phyloP scores from a whole-genome alignment of 1,140 invertebrate genomes.

The Daktulosphaira vitifoliae region DNA sequence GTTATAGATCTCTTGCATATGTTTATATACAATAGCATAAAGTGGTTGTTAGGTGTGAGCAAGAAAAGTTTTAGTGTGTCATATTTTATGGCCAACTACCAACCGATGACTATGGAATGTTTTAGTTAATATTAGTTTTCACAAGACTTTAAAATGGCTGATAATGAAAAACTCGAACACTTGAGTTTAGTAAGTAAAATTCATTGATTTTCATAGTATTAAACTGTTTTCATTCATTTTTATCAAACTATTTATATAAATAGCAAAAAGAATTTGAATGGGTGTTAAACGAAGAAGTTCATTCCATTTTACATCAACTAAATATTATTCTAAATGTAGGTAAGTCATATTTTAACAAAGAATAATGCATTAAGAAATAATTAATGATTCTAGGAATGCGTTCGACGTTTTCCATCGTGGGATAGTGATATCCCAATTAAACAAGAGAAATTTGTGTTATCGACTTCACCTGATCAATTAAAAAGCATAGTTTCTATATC shows the following conservation, averaged over 20 bases:
- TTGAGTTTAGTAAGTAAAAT: conserved; percentile 64
- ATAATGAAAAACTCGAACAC: conserved; percentile 74
- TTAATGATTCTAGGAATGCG: conserved; percentile 72
- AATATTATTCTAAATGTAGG: conserved; percentile 72
- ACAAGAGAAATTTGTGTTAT: conserved; percentile 80
- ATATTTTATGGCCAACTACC: too few relatives aligned
- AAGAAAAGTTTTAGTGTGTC: too few relatives aligned
- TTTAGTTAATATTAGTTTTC: too few relatives aligned
- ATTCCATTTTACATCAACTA: conserved; percentile 72
- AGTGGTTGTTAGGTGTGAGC: too few relatives aligned
- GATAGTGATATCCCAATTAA: conserved; percentile 61
- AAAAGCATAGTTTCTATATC: conserved; percentile 82
- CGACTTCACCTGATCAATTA: conserved; percentile 74
- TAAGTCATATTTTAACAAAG: too few relatives aligned
- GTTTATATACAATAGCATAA: too few relatives aligned
- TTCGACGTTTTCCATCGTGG: conserved; percentile 72
- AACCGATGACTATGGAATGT: too few relatives aligned
- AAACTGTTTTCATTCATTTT: too few relatives aligned
- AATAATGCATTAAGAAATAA: too few relatives aligned
- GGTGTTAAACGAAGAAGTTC: conserved; percentile 81
- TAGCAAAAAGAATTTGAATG: conserved; percentile 91
- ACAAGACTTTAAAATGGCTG: conserved; percentile 62
- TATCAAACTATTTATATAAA: too few relatives aligned
- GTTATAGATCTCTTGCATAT: too few relatives aligned
- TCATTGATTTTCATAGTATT: too few relatives aligned